Percentiles rank a stretch among this genome's conserved stretches.
Evolutionary conservation across 1,140 invertebrate genomes (phyloP).

Genomic region (Ladona fulva): DNA sequence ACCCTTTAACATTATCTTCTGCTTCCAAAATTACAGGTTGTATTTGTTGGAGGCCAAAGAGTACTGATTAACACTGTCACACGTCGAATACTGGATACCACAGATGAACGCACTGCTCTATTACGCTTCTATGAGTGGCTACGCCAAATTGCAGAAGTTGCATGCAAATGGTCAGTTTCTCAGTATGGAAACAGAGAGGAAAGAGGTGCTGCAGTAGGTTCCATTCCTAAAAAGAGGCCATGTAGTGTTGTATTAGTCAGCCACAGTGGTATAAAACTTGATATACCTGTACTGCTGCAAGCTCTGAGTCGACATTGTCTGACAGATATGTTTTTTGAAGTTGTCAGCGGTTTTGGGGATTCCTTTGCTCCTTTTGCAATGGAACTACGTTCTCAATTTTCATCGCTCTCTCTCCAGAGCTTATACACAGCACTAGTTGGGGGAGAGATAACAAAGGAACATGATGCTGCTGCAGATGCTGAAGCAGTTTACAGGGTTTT

Average conservation of each 20-base stretch:
- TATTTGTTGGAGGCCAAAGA: background rate
- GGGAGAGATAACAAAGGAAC: background rate
- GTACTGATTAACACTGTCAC: slow-evolving; percentile 13
- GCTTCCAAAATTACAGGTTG: background rate
- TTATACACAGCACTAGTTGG: slow-evolving; percentile 16
- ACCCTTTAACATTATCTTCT: no score
- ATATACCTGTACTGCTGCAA: slow-evolving; percentile 16
- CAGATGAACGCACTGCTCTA: slow-evolving; percentile 10
- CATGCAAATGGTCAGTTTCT: background rate
- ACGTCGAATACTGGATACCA: slow-evolving; percentile 9
- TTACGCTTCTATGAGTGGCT: slow-evolving; percentile 12
- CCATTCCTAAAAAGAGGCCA: background rate
- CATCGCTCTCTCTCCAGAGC: slow-evolving; percentile 11
- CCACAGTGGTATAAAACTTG: slow-evolving; percentile 14
- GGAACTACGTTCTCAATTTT: slow-evolving; percentile 12
- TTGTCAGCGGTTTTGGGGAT: slow-evolving; percentile 14
- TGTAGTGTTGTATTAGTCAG: slow-evolving; percentile 12
- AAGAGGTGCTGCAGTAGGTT: background rate
- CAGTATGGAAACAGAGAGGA: background rate
- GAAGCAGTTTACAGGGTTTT: slow-evolving; percentile 14
- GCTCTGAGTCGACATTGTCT: slow-evolving; percentile 1
- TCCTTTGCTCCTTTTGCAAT: slow-evolving; percentile 16
- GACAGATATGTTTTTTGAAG: slow-evolving; percentile 3
- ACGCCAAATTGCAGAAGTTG: background rate
- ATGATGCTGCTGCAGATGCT: slow-evolving; percentile 15